Base-by-base conservation (phyloP, 2,888 invertebrate species). In the Halocaridina rubra region DNA sequence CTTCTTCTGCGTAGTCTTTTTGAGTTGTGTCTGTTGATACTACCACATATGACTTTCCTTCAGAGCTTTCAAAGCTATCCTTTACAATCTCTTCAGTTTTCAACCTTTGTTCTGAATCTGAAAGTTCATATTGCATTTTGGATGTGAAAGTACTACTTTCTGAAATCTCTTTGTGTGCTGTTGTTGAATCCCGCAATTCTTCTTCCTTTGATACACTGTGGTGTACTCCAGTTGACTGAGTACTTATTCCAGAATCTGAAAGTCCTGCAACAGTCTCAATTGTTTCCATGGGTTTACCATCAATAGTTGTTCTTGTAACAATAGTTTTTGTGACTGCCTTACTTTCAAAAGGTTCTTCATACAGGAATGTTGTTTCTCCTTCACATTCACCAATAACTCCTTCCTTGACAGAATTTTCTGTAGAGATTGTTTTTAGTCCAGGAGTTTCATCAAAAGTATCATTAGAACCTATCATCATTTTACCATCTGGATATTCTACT, bases 1-100 rank as follows among this genome's bases (percentile, higher is more conserved):
- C 77, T 33, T 77, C 77, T 53, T 77, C 77, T 19, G 75, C 67
- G 29, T 33, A 59, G 3, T 22, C n/a, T 30, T 71, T 82, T 19
- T 27, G 69, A n/a, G 59, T 53, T 32, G 29, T 24, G n/a, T 30
- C 32, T 3, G 82, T 39, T n/a, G 71, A 32, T 77, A 67, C 71
- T 16, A 33, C n/a, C 0, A 61, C 69, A 2, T 64, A 29, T 24
- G 81, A 81, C 57, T 30, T 69, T 16, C 53, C 13, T 13, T 53
- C n/a, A n/a, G 29, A 46, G 13, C 80, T 80, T n/a, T 80, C 80
- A 4, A 19, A n/a, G 53, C 53, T 53, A 4, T 53, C 53, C 19
- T n/a, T n/a, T n/a, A n/a, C n/a, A n/a, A n/a, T n/a, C n/a, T n/a
- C n/a, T n/a, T n/a, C n/a, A n/a, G n/a, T n/a, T 59, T 30, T 22